Conservation (phyloP, 2,113 vertebrate species). For the Pseudorectes ferrugineus region DNA sequence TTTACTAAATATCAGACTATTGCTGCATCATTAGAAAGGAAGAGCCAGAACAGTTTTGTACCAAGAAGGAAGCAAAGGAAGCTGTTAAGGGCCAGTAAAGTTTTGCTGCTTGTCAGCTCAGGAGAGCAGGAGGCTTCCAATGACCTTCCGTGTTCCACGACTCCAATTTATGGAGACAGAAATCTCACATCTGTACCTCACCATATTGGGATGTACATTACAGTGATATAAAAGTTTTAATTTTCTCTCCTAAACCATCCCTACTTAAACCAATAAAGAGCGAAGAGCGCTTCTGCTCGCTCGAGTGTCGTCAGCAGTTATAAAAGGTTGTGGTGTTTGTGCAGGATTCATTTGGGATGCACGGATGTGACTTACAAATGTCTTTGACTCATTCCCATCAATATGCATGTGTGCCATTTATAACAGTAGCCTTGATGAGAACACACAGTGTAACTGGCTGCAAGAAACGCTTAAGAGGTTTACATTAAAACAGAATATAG, state of each 20-base stretch:
- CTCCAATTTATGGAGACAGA: constrained; percentile 30
- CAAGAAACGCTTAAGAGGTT: constrained; percentile 72
- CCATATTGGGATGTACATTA: constrained; percentile 53
- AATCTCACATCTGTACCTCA: constrained; percentile 36
- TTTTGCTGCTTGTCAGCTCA: not conserved
- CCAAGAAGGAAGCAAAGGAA: not conserved
- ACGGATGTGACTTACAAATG: constrained; percentile 80
- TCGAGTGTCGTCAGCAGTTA: constrained; percentile 48
- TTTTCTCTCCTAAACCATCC: constrained; percentile 52
- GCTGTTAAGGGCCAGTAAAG: not conserved
- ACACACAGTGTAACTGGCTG: constrained; percentile 74
- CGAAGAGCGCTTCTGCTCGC: constrained; percentile 2
- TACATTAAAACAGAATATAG: constrained; percentile 75
- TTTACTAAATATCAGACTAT: not conserved
- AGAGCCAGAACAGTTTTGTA: not conserved
- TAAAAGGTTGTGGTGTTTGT: constrained; percentile 64
- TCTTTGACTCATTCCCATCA: constrained; percentile 80
- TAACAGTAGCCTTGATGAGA: constrained; percentile 83
- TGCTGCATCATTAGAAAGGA: not conserved
- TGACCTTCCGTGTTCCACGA: constrained; percentile 30
- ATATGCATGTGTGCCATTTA: constrained; percentile 79
- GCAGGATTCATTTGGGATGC: constrained; percentile 70
- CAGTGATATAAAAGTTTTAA: constrained; percentile 51
- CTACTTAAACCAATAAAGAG: constrained; percentile 62
- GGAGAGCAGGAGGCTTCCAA: constrained; percentile 3